Evolutionary conservation across 2,888 invertebrate genomes (phyloP), one percentile per base, ranked within the genome.

Genomic region (Altica lythri): DNA sequence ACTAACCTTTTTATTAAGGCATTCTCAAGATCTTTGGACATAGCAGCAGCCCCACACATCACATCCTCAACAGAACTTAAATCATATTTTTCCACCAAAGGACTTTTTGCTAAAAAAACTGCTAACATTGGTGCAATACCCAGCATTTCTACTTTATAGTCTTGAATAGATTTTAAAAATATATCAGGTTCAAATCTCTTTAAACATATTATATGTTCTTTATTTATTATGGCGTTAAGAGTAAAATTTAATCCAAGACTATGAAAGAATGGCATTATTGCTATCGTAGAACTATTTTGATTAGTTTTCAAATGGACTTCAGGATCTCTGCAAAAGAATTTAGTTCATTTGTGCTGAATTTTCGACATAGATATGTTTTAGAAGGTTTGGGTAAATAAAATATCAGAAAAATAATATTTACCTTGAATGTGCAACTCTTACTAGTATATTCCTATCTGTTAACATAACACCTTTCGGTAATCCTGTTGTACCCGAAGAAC

Each of bases 91-190:
- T 82, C 77, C 4, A 92, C 86, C 38, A 89, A 75, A 0, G 90
- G 89, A 70, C 88, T 85, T 73, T 92, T 91, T 0, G 89, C 88
- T 51, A 94, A 74, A 71, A 92, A 90, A 17, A 91, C 83, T 70
- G 90, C 83, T 27, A 94, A 77, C 0, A 93, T 92, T 0, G 94
- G 93, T 3, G 92, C 93, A 60, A 90, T 74, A 6, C 83, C 83
- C 1, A 85, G 79, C 73, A 83, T 78, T 51, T 83, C 81, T 2
- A 89, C 81, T 79, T 83, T 84, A 68, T 85, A 81, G 55, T 84
- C 81, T 68, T 90, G 83, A 63, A 92, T 83, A 1, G 84, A 80
- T 63, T 81, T 80, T 29, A 92, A 77, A 70, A 88, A 92, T n/a
- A 80, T 72, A 55, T 85, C 78, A 37, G 63, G 66, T 4, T 68